Base-by-base conservation (phyloP, 2,113 vertebrate genomes). In the Aspidoscelis tigris region DNA sequence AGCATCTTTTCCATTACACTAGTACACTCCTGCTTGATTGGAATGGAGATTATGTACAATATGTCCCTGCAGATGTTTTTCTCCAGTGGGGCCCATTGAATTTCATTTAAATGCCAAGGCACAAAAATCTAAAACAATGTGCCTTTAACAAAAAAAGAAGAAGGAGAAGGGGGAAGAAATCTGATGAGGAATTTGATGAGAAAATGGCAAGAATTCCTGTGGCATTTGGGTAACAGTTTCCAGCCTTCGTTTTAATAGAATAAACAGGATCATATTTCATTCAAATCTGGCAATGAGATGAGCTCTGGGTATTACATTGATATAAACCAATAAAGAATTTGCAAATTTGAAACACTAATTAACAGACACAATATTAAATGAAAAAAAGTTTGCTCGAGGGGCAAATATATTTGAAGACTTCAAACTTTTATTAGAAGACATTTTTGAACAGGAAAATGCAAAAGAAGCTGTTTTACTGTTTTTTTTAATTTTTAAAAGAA, bases 191-290 rank as follows among this genome's bases (percentile, higher is more conserved):
- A 95, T 97, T 96, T 96, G 95, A 97, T 97, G 96, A 97, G 95
- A 96, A 97, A 97, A 97, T 96, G 95, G 95, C 94, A 96, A 95
- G 96, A 97, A 96, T 97, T 97, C 96, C 96, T 97, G 95, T 96
- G 96, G 96, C 96, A 96, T 95, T 97, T 96, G 96, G 95, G 96
- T 97, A 97, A 97, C 96, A 95, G 96, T 97, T 97, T 97, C 96
- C 95, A 96, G 94, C 89, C 96, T 96, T 95, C 95, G 0, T 95
- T 97, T 97, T 97, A 97, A 97, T 97, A 97, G 96, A 97, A 97
- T 96, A 97, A 97, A 97, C 95, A 96, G 93, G 95, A 97, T 97
- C 96, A 95, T 96, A 97, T 97, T 97, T 98, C 96, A 97, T 97
- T 97, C 95, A 97, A 96, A 97, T 96, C 95, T 97, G 95, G 96